Base-by-base conservation (phyloP, 2,797 vertebrate species). In the Merluccius polli region DNA sequence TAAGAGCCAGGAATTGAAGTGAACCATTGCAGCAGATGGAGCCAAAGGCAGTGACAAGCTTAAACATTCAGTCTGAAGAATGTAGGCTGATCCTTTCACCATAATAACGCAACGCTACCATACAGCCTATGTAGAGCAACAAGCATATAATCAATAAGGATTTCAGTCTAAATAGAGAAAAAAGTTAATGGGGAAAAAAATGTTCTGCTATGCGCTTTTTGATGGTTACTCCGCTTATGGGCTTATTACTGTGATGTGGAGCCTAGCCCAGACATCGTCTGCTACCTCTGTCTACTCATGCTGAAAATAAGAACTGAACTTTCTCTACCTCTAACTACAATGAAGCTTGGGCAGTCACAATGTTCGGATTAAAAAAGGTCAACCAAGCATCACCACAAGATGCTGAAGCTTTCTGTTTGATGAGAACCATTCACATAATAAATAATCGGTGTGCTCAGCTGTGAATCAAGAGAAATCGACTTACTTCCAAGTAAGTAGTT, bases 271-370 rank as follows among this genome's bases (percentile, higher is more conserved):
- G n/a, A 67, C 63, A 10, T 75, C 76, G 21, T 41, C 29, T 73
- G 82, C 74, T 52, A 70, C 68, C 71, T 30, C 31, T 76, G 83
- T 63, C 48, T 68, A 70, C 74, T 88, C 81, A 75, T 72, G 83
- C 84, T 77, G 79, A 86, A 87, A 87, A 87, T 77, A 69, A 44
- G 24, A 87, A 70, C 4, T 75, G 32, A 83, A 83, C 73, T 81
- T 16, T 80, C 69, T 78, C 81, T 63, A 36, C 65, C n/a, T n/a
- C n/a, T 82, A 38, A 7, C 24, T 48, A 75, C 84, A 87, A 89
- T 48, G 70, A 85, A 80, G 72, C 31, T 72, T 48, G 21, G 33
- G 63, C 30, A 67, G 71, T 75, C 76, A 71, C 65, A 78, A 41
- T 11, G 67, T 24, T 70, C 71, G 0, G 15, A 63, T 80, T 15